Conservation (phyloP, 2,797 vertebrate species). For the Gymnothorax reevesii region DNA sequence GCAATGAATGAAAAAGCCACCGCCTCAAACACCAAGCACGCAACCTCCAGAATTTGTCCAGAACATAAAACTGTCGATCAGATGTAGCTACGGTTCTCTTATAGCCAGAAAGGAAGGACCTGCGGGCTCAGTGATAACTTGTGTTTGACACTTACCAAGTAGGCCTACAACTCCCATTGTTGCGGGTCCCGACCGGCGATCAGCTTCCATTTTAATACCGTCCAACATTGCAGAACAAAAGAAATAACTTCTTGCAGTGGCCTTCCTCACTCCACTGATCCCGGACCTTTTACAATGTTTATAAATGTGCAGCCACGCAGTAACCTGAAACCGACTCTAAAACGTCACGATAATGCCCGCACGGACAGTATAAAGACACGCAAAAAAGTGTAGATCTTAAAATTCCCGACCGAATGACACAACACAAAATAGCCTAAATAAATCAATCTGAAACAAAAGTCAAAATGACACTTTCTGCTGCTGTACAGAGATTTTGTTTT, state of each 20-base stretch:
- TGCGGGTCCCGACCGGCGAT: conserved; percentile 72
- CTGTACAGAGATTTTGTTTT: background rate
- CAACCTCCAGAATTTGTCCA: background rate
- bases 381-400: background rate
- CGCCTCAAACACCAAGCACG: background rate
- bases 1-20: no score
- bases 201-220: conserved; percentile 83
- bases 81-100: background rate
- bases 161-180: conserved; percentile 73
- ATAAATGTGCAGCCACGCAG: conserved; percentile 52
- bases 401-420: background rate
- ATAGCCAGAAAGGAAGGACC: background rate
- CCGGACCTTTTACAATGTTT: conserved; percentile 76
- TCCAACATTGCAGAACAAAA: conserved; percentile 79
- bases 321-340: conserved; percentile 10
- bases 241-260: conserved; percentile 55
- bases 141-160: conserved; percentile 72
- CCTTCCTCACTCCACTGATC: conserved; percentile 70
- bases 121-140: background rate
- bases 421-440: background rate
- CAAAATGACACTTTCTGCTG: conserved; percentile 18
- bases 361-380: conserved; percentile 11
- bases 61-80: background rate
- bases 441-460: background rate
- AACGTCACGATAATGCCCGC: background rate